These are phyloP conservation scores for Patagioenas fasciata DNA, from an alignment of 2,113 vertebrate species.

Conservation along the genomic window DNA sequence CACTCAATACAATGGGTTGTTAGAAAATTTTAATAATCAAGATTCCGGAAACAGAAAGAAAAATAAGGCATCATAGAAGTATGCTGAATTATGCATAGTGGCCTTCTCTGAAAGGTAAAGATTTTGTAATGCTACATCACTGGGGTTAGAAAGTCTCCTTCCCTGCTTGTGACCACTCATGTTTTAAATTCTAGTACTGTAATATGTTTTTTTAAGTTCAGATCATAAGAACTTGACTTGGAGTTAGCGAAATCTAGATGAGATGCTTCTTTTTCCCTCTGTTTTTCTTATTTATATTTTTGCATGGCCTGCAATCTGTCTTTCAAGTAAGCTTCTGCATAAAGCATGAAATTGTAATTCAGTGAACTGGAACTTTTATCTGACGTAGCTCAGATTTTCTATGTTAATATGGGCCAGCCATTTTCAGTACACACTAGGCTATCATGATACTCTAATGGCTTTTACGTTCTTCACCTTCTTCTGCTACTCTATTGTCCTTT, in stretches of 20 bases:
- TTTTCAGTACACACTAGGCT: not conserved
- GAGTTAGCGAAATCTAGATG: not conserved
- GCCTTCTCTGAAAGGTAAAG: not conserved
- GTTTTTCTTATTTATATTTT: not conserved
- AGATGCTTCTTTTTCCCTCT: not conserved
- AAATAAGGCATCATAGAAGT: not conserved
- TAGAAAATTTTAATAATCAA: not conserved
- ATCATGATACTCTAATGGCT: not conserved
- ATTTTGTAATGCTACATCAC: not conserved
- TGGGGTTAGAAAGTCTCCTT: not conserved
- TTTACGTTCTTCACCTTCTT: not conserved
- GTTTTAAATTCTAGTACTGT: not conserved
- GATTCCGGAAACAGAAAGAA: not conserved
- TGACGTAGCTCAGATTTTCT: not conserved
- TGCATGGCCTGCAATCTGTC: not conserved
- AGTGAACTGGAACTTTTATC: not conserved
- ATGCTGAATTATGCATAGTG: not conserved
- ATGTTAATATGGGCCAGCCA: not conserved
- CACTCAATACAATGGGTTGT: not conserved
- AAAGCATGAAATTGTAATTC: not conserved
- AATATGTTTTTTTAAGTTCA: not conserved
- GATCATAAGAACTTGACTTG: not conserved
- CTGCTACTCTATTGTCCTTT: not conserved
- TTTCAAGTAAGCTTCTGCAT: not conserved
- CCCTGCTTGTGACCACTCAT: not conserved